These are phyloP conservation scores for Agonopterix alstromeriana DNA, from an alignment of 2,888 invertebrate genomes.

Conservation along the genomic window DNA sequence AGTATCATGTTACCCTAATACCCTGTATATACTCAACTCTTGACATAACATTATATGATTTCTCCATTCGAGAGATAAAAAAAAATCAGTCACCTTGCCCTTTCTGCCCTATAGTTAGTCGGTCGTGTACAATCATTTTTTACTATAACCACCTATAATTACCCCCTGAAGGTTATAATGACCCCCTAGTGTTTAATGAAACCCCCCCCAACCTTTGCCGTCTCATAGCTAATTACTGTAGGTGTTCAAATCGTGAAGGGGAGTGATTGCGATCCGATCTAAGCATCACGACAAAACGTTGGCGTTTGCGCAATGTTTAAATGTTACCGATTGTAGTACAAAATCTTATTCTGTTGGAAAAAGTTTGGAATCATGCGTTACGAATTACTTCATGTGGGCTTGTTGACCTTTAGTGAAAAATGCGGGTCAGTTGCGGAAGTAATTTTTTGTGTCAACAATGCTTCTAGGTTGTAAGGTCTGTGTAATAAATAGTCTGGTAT, in stretches of 20 bases:
- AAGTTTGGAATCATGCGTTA: not conserved
- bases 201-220: constrained; percentile 37
- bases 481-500: too few relatives aligned
- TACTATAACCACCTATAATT: not conserved
- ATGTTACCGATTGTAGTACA: constrained; percentile 47
- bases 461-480: too few relatives aligned
- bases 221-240: constrained; percentile 27
- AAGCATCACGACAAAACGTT: constrained; percentile 51
- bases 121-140: not conserved
- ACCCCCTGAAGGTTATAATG: too few relatives aligned
- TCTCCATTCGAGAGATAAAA: too few relatives aligned
- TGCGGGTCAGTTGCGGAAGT: too few relatives aligned
- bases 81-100: too few relatives aligned
- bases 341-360: not conserved
- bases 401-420: too few relatives aligned
- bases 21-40: too few relatives aligned
- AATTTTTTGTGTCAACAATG: too few relatives aligned
- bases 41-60: too few relatives aligned
- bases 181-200: constrained; percentile 9
- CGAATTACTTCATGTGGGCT: not conserved
- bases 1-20: too few relatives aligned
- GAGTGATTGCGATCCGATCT: constrained; percentile 61
- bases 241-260: constrained; percentile 53
- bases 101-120: constrained; percentile 2
- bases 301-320: constrained; percentile 51